Evolutionary conservation across 92 coral and sea anemone genomes (phyloP), one percentile per base, ranked within the genome.

Genomic region (Anthopleura xanthogrammica): DNA sequence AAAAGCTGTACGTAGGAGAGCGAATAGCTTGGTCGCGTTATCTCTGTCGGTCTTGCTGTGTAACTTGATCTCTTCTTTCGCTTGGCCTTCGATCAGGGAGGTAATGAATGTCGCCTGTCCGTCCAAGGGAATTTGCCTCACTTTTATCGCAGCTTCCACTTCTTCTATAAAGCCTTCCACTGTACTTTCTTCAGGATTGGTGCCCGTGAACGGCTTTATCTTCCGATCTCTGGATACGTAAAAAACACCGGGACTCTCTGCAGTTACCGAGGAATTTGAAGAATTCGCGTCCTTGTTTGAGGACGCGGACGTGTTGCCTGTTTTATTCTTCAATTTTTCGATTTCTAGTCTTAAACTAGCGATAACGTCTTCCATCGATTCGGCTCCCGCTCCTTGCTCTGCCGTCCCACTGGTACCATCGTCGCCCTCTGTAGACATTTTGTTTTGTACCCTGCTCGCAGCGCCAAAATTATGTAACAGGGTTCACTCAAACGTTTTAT

Each of bases 21-120:
- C 81, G 48, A 73, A 14, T 5, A 83, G 1, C 54, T 36, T 46
- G n/a, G 2, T 29, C 20, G 86, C 50, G 3, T 19, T 54, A 7
- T 72, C 85, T 19, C 55, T 11, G 16, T 43, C 79, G 5, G 85
- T 12, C 12, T 20, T 48, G 11, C 71, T 3, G 22, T 40, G 72
- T 17, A 83, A 20, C 40, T 72, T 66, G 79, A 83, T 8, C 72
- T 83, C 80, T 24, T 83, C 86, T 72, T 83, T 83, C 12, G 86
- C 86, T 36, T 41, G 60, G 10, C 80, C 86, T 41, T 83, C 86
- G 46, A 83, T 3, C 1, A 14, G 70, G 5, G 48, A 19, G 1
- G 0, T 16, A 29, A 83, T 83, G 24, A 83, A 83, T 10, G 7
- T n/a, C 3, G 50, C 52, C 46, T 81, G 84, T 36, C 1, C 50